These are phyloP conservation scores for Caenorhabditis sp. DNA, from an alignment of 2,888 invertebrate species.

Conservation along the genomic window DNA sequence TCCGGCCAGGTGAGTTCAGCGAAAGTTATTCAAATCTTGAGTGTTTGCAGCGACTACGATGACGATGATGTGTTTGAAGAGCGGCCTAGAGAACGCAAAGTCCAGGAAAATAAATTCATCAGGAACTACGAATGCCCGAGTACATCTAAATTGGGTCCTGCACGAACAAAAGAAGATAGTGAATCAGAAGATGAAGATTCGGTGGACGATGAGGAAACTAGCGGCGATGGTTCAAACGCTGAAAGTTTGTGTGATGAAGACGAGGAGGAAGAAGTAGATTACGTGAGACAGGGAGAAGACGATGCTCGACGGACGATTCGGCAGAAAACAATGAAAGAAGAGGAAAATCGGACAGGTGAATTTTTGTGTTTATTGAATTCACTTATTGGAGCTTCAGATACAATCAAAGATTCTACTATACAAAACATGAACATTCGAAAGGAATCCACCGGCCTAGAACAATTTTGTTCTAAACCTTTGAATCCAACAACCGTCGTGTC, in stretches of 20 bases:
- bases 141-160: not conserved
- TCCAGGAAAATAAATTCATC: not conserved
- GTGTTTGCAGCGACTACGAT: not conserved
- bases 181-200: conserved; percentile 19
- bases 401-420: no score
- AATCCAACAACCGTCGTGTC: not conserved
- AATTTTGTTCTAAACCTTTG: not conserved
- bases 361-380: no score
- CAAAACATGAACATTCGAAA: no score
- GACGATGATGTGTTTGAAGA: not conserved
- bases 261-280: not conserved
- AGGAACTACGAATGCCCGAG: no score
- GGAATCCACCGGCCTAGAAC: no score
- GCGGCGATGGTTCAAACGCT: not conserved
- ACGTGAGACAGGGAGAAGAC: not conserved
- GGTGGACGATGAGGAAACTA: conserved; percentile 30
- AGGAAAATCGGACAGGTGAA: no score
- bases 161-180: not conserved
- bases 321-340: no score
- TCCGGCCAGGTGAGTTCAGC: no score
- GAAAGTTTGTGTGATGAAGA: conserved; percentile 8
- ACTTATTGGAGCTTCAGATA: no score
- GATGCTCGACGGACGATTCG: not conserved
- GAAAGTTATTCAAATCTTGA: not conserved
- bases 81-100: not conserved